Percentiles rank a stretch among this genome's conserved stretches.
These are phyloP conservation scores for Galleria mellonella DNA, from an alignment of 1,140 invertebrate genomes.

Conservation along the genomic window DNA sequence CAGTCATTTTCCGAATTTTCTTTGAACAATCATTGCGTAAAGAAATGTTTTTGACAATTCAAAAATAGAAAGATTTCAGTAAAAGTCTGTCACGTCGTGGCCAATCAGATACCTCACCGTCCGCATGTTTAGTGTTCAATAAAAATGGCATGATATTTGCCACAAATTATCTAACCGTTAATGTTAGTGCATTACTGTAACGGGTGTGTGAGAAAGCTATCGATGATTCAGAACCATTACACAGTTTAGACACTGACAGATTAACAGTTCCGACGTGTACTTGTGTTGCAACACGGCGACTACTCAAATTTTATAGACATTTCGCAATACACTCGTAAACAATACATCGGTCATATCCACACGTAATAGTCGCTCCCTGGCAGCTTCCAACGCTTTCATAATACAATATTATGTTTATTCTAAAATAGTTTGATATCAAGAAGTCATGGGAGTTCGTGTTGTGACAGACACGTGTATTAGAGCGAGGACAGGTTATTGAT, in stretches of 20 bases:
- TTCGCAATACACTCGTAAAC: conserved; percentile 40
- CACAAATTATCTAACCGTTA: background rate
- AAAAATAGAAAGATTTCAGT: too few species aligned
- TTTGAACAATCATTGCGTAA: too few species aligned
- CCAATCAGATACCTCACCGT: too few species aligned
- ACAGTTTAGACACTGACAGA: background rate
- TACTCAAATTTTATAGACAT: conserved; percentile 22
- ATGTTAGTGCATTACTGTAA: background rate
- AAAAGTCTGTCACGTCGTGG: too few species aligned
- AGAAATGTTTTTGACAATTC: too few species aligned
- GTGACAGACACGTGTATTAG: background rate
- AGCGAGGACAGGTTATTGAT: conserved; percentile 1
- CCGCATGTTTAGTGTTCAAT: background rate
- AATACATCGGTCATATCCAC: conserved; percentile 25
- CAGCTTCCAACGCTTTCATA: conserved; percentile 27
- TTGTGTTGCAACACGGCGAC: conserved; percentile 23
- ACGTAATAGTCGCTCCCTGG: conserved; percentile 21
- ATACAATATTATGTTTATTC: conserved; percentile 14
- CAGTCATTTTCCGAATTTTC: too few species aligned
- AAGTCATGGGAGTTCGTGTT: background rate
- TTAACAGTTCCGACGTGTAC: conserved; percentile 12
- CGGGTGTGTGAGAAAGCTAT: background rate
- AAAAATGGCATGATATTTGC: background rate
- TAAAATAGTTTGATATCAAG: background rate
- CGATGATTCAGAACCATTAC: conserved; percentile 16